phyloP scores from a whole-genome alignment of 92 coral and sea anemone genomes.

The Zoanthus gigantus region DNA sequence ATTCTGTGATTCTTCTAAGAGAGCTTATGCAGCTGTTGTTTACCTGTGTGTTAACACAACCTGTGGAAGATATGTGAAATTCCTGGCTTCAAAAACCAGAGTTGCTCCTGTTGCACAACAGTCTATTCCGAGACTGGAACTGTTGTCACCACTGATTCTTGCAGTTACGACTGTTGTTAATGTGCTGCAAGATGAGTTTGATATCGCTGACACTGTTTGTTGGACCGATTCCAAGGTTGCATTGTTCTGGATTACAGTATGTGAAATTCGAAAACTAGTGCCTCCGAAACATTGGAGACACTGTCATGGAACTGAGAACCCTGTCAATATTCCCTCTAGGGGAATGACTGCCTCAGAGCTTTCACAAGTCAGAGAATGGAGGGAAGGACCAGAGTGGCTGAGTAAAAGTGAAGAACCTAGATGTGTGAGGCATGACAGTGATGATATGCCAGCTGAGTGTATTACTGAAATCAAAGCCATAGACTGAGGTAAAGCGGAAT shows the following conservation, averaged over 20 bases:
- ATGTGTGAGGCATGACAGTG: background rate
- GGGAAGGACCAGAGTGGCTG: background rate
- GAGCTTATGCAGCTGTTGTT: conserved; percentile 62
- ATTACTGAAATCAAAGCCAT: background rate
- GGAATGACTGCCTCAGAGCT: background rate
- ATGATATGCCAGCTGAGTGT: background rate
- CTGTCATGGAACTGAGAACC: background rate
- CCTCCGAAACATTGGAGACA: background rate
- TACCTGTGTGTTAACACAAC: conserved; percentile 54
- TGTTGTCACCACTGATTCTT: background rate
- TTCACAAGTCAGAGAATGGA: background rate
- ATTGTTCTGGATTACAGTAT: conserved; percentile 20
- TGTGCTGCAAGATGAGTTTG: conserved; percentile 1
- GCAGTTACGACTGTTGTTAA: background rate
- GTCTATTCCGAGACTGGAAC: conserved; percentile 1
- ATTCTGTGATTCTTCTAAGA: conserved; percentile 52
- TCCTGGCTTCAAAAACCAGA: background rate
- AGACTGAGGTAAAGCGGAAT: background rate
- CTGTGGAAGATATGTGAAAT: conserved; percentile 7
- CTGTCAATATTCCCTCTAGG: background rate
- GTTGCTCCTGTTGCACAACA: background rate
- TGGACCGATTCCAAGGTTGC: conserved; percentile 34
- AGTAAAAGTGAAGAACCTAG: background rate
- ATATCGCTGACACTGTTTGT: conserved; percentile 8
- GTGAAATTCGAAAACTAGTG: background rate